A percentile compares a stretch with the other conserved stretches of the same genome.
Evolutionary conservation across 2,888 invertebrate genomes (phyloP).

Genomic region (Trissolcus brochymenae): DNA sequence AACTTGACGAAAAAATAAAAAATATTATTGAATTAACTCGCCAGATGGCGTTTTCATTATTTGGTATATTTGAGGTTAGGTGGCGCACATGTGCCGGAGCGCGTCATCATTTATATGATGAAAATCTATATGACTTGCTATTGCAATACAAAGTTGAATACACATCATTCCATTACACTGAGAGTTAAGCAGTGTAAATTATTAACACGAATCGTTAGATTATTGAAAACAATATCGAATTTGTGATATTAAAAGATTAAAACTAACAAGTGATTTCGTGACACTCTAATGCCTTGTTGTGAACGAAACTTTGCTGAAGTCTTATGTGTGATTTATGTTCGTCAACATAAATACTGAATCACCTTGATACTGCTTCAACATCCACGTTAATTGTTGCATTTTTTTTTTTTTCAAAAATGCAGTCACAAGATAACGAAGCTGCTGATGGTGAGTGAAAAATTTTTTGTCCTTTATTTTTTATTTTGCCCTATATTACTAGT

Average conservation of each 20-base stretch:
- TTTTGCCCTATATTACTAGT: not conserved
- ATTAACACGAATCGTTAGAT: not conserved
- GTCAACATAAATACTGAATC: not conserved
- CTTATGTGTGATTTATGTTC: conserved; percentile 7
- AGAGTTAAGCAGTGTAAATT: no score
- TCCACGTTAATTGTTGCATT: conserved; percentile 11
- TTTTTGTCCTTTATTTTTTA: not conserved
- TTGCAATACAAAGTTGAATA: no score
- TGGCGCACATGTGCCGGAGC: no score
- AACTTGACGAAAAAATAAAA: no score
- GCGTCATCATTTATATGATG: no score
- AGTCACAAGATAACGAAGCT: conserved; percentile 43
- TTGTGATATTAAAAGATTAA: not conserved
- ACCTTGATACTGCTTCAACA: conserved; percentile 9
- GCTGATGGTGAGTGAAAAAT: conserved; percentile 31
- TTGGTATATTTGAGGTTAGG: no score
- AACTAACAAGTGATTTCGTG: not conserved
- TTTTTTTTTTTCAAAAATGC: conserved; percentile 23
- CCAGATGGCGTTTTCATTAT: no score
- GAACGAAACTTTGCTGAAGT: not conserved
- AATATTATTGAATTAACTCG: no score
- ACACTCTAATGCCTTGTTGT: conserved; percentile 1
- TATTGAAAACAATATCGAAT: not conserved
- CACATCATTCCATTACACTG: no score
- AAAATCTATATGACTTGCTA: not conserved